Percentiles rank a stretch among this genome's conserved stretches.
Conservation (phyloP, 1,140 invertebrate genomes). For the Frieseomelitta varia region DNA sequence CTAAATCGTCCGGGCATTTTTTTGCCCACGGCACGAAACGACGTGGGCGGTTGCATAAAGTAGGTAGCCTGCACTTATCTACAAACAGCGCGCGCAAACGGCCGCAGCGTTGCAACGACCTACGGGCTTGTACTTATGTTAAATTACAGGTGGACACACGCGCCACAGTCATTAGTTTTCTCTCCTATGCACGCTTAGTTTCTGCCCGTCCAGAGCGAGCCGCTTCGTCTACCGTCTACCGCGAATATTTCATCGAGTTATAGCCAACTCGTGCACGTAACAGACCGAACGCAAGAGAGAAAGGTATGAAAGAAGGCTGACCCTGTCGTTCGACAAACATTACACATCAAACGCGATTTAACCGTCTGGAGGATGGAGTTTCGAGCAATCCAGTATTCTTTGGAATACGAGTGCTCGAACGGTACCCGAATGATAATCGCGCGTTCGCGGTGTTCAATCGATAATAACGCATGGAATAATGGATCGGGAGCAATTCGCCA, state of each 20-base stretch:
- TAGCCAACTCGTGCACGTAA: background rate
- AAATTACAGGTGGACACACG: conserved; percentile 64
- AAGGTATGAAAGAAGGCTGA: background rate
- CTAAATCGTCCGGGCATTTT: conserved; percentile 28
- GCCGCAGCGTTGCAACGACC: conserved; percentile 16
- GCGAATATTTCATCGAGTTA: conserved; percentile 53
- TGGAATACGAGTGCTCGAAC: background rate
- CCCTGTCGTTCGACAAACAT: too few relatives aligned
- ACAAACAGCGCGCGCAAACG: conserved; percentile 20
- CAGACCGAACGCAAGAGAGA: too few relatives aligned
- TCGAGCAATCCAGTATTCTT: background rate
- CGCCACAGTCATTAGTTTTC: conserved; percentile 56
- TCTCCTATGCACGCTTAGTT: conserved; percentile 38
- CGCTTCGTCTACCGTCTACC: background rate
- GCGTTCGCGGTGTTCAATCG: background rate
- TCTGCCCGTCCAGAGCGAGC: background rate
- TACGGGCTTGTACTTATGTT: conserved; percentile 55
- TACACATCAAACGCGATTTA: background rate
- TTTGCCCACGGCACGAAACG: conserved; percentile 46
- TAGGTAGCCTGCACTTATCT: conserved; percentile 56
- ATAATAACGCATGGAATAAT: background rate
- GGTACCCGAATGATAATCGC: background rate
- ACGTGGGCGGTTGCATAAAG: conserved; percentile 55
- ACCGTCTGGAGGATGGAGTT: background rate
- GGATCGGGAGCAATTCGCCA: background rate